phyloP scores from a whole-genome alignment of 1,140 invertebrate genomes.

The Conopomorpha cramerella region DNA sequence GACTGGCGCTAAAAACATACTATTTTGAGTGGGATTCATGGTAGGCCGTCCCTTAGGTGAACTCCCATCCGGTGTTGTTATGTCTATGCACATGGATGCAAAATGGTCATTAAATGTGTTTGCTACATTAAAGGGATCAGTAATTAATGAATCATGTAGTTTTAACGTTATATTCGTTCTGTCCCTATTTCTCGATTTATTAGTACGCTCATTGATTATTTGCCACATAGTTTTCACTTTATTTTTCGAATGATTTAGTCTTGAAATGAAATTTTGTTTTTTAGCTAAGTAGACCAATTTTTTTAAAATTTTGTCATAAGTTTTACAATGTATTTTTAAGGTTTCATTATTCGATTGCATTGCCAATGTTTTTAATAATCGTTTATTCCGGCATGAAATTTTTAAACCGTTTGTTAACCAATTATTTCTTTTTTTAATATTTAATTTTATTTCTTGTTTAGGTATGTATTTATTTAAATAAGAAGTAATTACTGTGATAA shows the following conservation, averaged over 20 bases:
- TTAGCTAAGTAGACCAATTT: background rate
- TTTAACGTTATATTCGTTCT: background rate
- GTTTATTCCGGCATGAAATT: constrained; percentile 2
- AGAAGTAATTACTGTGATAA: background rate
- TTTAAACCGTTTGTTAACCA: constrained; percentile 3
- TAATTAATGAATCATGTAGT: background rate
- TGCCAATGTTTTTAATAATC: background rate
- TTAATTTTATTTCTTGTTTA: background rate
- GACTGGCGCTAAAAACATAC: constrained; percentile 1
- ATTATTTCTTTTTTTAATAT: background rate
- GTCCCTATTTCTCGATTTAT: background rate
- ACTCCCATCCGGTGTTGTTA: background rate
- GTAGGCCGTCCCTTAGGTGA: background rate
- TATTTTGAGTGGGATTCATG: background rate
- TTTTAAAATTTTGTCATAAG: constrained; percentile 2
- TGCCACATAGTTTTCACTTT: constrained; percentile 1
- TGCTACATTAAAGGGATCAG: constrained; percentile 1
- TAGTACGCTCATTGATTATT: constrained; percentile 2
- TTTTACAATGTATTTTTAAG: background rate
- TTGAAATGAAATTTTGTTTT: background rate
- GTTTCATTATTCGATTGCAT: background rate
- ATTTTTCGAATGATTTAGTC: background rate
- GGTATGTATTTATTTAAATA: constrained; percentile 1
- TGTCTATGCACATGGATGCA: background rate
- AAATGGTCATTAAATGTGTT: constrained; percentile 2